These are phyloP conservation scores for Drosophila buzzatii DNA, from an alignment of 2,888 invertebrate genomes.

Conservation along the genomic window DNA sequence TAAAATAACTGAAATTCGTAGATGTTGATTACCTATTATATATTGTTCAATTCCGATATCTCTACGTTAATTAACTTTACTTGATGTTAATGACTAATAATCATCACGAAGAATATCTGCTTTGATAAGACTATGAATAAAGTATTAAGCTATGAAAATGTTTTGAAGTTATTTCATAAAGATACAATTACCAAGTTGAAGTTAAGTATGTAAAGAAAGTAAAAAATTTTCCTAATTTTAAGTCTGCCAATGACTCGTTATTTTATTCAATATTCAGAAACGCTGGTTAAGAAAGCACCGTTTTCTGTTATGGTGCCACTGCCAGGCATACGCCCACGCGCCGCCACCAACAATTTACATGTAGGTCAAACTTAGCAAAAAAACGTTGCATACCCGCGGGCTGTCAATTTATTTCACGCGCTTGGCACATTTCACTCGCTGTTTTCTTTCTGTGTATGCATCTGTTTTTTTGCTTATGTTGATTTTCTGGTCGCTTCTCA, in stretches of 20 bases:
- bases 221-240: background rate
- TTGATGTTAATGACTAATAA: no score
- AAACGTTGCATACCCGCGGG: constrained; percentile 70
- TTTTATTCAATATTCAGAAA: background rate
- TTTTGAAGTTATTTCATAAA: background rate
- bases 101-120: background rate
- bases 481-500: constrained; percentile 43
- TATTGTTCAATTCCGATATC: no score
- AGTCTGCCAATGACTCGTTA: background rate
- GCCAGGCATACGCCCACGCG: background rate
- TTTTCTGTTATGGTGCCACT: background rate
- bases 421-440: constrained; percentile 59
- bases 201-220: background rate
- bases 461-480: constrained; percentile 42
- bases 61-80: no score
- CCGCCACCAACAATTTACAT: constrained; percentile 42
- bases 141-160: no score
- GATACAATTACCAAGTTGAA: background rate
- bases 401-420: constrained; percentile 74
- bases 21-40: no score
- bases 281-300: constrained; percentile 25
- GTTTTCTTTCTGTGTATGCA: constrained; percentile 17
- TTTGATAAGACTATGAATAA: background rate
- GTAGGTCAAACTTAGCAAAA: constrained; percentile 68
- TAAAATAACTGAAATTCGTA: no score